Base-by-base conservation (phyloP, 2,113 vertebrate species). In the Hydrolagus affinis region DNA sequence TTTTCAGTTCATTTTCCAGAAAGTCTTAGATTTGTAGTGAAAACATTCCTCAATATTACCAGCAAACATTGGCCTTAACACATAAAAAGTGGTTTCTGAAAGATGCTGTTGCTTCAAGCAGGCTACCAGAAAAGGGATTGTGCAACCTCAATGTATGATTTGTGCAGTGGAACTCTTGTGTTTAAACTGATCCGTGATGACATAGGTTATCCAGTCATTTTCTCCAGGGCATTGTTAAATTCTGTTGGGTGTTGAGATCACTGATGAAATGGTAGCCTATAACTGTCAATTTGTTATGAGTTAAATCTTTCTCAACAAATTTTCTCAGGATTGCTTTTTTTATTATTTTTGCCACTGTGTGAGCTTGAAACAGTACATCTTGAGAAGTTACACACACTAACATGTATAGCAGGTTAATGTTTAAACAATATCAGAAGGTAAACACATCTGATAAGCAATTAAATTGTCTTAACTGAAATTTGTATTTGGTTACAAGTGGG, bases 151-250 rank as follows among this genome's bases (percentile, higher is more conserved):
- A 12, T 72, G 23, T 72, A 72, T 28, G 70, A 25, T 15, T 30
- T 72, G 28, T 72, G 70, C 25, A 72, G 70, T 11, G 12, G 30
- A 72, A 72, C 70, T 72, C 12, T 1, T 23, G 70, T 23, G 11
- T 72, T 72, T 12, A 25, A 72, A 28, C 12, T 72, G 70, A 30
- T 72, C 70, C 25, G 23, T 72, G 70, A 72, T 72, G 28, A 72
- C 25, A 30, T 72, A 28, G 25, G 25, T 1, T 72, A 12, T 11
- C 14, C 70, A 28, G 70, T 72, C 25, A 72, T 7, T 28, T 71
- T 72, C 70, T 28, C 30, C 25, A 72, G 70, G 70, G 70, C 70
- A 72, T 30, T 72, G 25, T 72, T 72, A 72, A 72, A 72, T 14
- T 0, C 25, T 72, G 25, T 4, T 72, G 70, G 70, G 70, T 23